A percentile compares a stretch with the other conserved stretches of the same genome.
These are phyloP conservation scores for Geophilus truncorum DNA, from an alignment of 2,888 invertebrate genomes.

Conservation along the genomic window DNA sequence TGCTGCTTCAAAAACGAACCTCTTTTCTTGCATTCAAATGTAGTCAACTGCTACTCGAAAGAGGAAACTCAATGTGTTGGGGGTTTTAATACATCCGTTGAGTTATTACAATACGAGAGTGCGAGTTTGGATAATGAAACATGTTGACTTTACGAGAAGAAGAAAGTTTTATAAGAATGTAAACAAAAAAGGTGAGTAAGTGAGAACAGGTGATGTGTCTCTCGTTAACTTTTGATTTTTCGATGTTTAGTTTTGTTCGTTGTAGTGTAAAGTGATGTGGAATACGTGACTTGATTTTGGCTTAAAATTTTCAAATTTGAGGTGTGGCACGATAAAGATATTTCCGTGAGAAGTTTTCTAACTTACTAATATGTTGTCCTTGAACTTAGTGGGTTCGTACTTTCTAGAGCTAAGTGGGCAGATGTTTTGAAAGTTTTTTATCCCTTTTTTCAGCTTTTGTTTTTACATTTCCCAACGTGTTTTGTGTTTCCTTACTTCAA, in stretches of 20 bases:
- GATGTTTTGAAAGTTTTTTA: neutral
- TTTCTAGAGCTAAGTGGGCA: neutral
- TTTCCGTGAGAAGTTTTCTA: conserved; percentile 21
- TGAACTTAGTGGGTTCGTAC: conserved; percentile 18
- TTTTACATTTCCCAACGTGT: neutral
- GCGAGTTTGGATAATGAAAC: neutral
- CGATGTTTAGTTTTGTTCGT: neutral
- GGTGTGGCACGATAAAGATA: conserved; percentile 4
- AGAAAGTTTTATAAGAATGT: too few species aligned
- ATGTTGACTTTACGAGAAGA: neutral
- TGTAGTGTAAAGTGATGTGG: neutral
- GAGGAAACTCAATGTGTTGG: neutral
- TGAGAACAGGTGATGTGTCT: neutral
- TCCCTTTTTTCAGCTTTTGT: neutral
- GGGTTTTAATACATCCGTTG: too few species aligned
- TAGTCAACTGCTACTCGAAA: neutral
- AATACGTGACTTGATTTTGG: conserved; percentile 14
- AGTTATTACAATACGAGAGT: neutral
- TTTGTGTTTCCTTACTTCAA: too few species aligned
- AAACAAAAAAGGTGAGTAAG: neutral
- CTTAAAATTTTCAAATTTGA: neutral
- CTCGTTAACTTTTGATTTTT: neutral
- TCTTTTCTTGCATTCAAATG: conserved; percentile 8
- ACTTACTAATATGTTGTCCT: conserved; percentile 7
- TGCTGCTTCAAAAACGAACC: conserved; percentile 12